Base-by-base conservation (phyloP, 2,888 invertebrate species). In the Lucinisca nassula region DNA sequence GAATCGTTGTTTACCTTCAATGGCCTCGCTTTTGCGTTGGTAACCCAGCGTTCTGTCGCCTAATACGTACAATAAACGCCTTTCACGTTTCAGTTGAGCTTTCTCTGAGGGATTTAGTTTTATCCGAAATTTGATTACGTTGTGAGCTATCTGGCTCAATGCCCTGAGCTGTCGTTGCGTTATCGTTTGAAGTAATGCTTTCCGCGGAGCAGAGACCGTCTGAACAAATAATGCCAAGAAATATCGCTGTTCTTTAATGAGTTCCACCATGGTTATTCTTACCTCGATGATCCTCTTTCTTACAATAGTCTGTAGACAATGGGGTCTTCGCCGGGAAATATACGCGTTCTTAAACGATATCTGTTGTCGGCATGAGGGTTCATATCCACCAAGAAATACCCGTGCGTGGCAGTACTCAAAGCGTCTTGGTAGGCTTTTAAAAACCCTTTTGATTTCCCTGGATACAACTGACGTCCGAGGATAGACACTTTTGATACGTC, bases 111-210 rank as follows among this genome's bases (percentile, higher is more conserved):
- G 8, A 27, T 40, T 74, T 12, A 74, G 17, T 14, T 45, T 24
- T 27, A 74, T 49, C 45, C n/a, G 27, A 10, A 49, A 38, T 49
- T 74, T 74, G 40, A 74, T n/a, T 30, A 74, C 30, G 24, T 74
- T 74, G n/a, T 74, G 74, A 24, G 61, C 70, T 10, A 84, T 70
- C 73, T 84, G 82, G 17, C 72, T 51, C 12, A 82, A 8, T 1
- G 74, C 77, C 78, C 81, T 83, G 24, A 87, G 21, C 55, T 87
- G 87, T 8, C 49, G 24, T 4, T 75, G 76, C 6, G 82, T 78
- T 17, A 85, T 79, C 37, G 82, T 82, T 35, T 79, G 55, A n/a
- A 85, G 17, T 14, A 85, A 17, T 0, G 75, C 82, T 35, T 79
- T 82, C 24, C 82, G 61, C 70, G 82, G 85, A 21, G 21, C 51